Conservation (phyloP, 2,888 invertebrate genomes). For the Tipula confusa region DNA sequence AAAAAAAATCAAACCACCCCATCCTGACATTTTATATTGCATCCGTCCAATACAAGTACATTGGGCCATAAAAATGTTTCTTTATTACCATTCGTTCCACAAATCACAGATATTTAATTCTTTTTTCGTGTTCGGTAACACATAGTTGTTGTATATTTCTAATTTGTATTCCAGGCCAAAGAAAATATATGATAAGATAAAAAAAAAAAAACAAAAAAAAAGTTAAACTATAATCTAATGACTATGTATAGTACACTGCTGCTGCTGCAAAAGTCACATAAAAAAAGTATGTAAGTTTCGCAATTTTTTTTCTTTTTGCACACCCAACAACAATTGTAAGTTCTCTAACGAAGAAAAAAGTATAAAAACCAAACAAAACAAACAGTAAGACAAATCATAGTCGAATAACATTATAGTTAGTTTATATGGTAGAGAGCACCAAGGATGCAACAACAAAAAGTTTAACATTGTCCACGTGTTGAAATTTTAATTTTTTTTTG, state of each 20-base stretch:
- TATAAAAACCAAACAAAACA: not conserved
- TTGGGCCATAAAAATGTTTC: not conserved
- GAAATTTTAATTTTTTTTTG: not conserved
- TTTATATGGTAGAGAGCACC: not conserved
- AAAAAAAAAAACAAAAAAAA: not conserved
- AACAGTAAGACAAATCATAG: not conserved
- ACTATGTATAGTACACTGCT: not conserved
- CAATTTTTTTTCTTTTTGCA: not conserved
- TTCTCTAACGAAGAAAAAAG: not conserved
- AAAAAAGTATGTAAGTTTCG: not conserved
- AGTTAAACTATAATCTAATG: not conserved
- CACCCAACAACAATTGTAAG: not conserved
- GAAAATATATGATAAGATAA: not conserved
- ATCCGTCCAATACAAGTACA: not conserved
- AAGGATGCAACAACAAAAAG: not conserved
- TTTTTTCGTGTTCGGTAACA: not conserved
- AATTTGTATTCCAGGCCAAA: slow-evolving; percentile 20
- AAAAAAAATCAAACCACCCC: not conserved
- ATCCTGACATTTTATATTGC: not conserved
- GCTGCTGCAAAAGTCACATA: not conserved
- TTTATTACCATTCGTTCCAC: not conserved
- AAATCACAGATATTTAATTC: not conserved
- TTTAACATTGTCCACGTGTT: not conserved
- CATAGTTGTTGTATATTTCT: not conserved
- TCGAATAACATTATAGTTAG: not conserved